Conservation (phyloP, 2,113 vertebrate species). For the Otolemur garnettii region DNA sequence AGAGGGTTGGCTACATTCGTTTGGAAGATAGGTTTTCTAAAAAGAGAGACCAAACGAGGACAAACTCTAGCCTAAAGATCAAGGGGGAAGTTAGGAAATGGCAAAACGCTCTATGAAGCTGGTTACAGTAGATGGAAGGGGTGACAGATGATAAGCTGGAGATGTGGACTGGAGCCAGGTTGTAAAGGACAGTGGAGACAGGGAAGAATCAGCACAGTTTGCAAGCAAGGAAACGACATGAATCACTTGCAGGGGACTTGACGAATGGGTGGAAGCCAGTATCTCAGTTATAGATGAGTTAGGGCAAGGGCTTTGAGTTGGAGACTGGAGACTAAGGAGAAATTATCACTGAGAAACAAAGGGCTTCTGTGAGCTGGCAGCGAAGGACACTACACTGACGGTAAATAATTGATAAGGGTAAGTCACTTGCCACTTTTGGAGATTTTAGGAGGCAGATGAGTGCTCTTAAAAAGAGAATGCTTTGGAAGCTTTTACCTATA, state of each 20-base stretch:
- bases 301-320: background rate
- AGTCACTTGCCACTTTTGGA: background rate
- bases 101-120: background rate
- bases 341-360: background rate
- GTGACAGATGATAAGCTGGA: background rate
- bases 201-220: background rate
- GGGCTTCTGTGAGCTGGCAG: background rate
- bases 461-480: background rate
- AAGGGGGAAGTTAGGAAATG: background rate
- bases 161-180: background rate
- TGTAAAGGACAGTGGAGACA: background rate
- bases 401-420: background rate
- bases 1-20: background rate
- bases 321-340: background rate
- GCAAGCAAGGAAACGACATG: background rate
- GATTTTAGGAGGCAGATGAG: conserved; percentile 23
- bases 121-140: background rate
- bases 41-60: background rate
- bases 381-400: background rate
- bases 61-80: background rate
- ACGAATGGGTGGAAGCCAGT: background rate
- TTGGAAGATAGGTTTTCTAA: background rate
- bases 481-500: conserved; percentile 25
- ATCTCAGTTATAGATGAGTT: background rate
- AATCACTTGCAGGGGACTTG: background rate